These are phyloP conservation scores for Potorous gilbertii DNA, from an alignment of 2,797 vertebrate species.

Conservation along the genomic window DNA sequence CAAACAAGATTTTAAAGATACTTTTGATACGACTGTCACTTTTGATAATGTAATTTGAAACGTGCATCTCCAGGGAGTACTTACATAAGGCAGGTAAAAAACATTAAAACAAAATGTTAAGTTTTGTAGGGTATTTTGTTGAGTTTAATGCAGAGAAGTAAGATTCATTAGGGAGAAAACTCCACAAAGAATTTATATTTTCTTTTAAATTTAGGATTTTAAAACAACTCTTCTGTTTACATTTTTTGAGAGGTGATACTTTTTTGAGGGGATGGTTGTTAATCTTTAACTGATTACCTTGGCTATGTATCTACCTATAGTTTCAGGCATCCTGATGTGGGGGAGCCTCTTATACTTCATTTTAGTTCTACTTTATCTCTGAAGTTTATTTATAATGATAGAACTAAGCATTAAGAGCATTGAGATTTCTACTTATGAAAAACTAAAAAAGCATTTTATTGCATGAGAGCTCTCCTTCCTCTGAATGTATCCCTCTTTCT, in stretches of 20 bases:
- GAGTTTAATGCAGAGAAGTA: slow-evolving; percentile 63
- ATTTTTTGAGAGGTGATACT: slow-evolving; percentile 7
- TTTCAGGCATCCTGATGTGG: slow-evolving; percentile 41
- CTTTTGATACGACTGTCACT: slow-evolving; percentile 81
- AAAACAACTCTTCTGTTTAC: slow-evolving; percentile 25
- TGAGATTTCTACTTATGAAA: slow-evolving; percentile 43
- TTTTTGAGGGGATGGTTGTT: slow-evolving; percentile 56
- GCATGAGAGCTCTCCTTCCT: neutral
- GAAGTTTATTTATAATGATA: slow-evolving; percentile 45
- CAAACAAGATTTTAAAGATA: slow-evolving; percentile 76
- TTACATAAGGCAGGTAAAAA: slow-evolving; percentile 80
- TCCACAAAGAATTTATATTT: slow-evolving; percentile 63
- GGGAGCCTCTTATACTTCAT: neutral
- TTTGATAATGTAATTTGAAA: slow-evolving; percentile 83
- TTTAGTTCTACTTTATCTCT: neutral
- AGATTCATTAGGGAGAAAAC: slow-evolving; percentile 63
- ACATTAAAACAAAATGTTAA: slow-evolving; percentile 79
- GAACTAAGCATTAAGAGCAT: slow-evolving; percentile 39
- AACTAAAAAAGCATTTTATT: slow-evolving; percentile 30
- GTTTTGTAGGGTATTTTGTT: slow-evolving; percentile 71
- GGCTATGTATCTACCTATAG: slow-evolving; percentile 6
- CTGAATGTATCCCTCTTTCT: slow-evolving; percentile 2
- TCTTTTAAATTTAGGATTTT: slow-evolving; percentile 64
- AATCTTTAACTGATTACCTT: slow-evolving; percentile 57
- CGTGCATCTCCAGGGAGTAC: slow-evolving; percentile 78